phyloP scores from a whole-genome alignment of 2,888 invertebrate species.

The Chloroclystis v-ata region DNA sequence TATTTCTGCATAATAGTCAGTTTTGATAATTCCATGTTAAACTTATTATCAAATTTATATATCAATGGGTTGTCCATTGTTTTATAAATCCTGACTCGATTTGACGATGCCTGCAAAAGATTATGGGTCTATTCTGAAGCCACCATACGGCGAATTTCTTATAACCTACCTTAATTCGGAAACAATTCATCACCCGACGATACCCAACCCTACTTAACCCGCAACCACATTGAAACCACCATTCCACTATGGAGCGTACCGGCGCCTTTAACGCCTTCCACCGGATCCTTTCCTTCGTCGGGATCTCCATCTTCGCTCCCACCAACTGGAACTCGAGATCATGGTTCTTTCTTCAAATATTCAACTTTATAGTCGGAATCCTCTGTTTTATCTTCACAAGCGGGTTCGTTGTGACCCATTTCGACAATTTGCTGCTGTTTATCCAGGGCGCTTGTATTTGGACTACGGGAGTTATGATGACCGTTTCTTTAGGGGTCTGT shows the following conservation, averaged over 20 bases:
- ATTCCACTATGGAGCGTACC: slow-evolving; percentile 49
- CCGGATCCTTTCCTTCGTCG: slow-evolving; percentile 50
- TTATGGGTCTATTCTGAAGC: no score
- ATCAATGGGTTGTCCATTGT: no score
- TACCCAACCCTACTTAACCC: not conserved
- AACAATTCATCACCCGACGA: not conserved
- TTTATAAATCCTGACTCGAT: no score
- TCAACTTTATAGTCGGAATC: slow-evolving; percentile 51
- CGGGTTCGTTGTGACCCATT: slow-evolving; percentile 46
- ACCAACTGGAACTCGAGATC: slow-evolving; percentile 46
- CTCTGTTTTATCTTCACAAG: slow-evolving; percentile 56
- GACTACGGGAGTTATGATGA: slow-evolving; percentile 63
- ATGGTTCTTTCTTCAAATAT: slow-evolving; percentile 52
- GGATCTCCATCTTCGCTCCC: slow-evolving; percentile 54
- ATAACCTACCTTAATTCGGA: no score
- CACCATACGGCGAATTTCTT: no score
- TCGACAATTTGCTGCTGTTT: slow-evolving; percentile 44
- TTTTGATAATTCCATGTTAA: no score
- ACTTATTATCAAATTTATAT: no score
- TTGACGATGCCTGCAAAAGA: no score
- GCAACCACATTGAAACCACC: not conserved
- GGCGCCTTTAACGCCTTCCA: slow-evolving; percentile 50
- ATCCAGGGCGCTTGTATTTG: slow-evolving; percentile 69
- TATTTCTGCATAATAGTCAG: no score
- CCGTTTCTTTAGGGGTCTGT: slow-evolving; percentile 54